Base-by-base conservation (phyloP, 2,888 invertebrate genomes). In the Stenodera caucasica region DNA sequence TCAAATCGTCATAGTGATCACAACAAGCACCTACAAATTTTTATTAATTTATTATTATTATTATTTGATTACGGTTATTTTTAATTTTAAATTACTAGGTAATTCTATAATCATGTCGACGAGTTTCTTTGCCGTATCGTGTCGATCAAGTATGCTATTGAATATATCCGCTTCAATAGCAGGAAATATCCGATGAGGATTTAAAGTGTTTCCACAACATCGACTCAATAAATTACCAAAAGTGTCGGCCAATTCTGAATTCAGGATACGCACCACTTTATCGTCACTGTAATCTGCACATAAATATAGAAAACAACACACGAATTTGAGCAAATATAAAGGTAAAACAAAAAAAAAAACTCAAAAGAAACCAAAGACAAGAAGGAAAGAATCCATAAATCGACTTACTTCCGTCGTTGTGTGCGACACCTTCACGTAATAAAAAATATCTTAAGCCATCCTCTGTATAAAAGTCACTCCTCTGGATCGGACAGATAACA, bases 401-500 rank as follows among this genome's bases (percentile, higher is more conserved):
- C 58, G 69, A 85, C 92, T 87, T 82, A 97, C 96, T 97, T 73
- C 93, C 92, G 81, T 98, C 97, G 67, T 89, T 88, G 70, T 92
- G 90, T 63, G 93, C 88, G 0, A 95, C 94, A 3, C 94, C 96
- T 81, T 96, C 95, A 66, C 95, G 84, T 32, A 99, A 81, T 64
- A 99, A 83, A 78, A 96, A 91, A 80, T 97, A 99, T 54, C 98
- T 82, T 23, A 98, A 81, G 0, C 94, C 97, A 69, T 92, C 90
- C 2, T 81, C 73, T 0, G 90, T 86, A 72, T 88, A 90, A 52
- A 79, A 77, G 53, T 84, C 71, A 15, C 87, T 82, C 37, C 85
- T 82, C 26, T 83, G 79, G 32, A 87, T 77, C 0, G 98, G 98
- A 73, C 89, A 85, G 0, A 98, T 88, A 1, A 96, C 95, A 80